Evolutionary conservation across 64 coral and sea anemone genomes (phyloP), one percentile per base, ranked within the genome.

Genomic region (Platygyra sinensis): DNA sequence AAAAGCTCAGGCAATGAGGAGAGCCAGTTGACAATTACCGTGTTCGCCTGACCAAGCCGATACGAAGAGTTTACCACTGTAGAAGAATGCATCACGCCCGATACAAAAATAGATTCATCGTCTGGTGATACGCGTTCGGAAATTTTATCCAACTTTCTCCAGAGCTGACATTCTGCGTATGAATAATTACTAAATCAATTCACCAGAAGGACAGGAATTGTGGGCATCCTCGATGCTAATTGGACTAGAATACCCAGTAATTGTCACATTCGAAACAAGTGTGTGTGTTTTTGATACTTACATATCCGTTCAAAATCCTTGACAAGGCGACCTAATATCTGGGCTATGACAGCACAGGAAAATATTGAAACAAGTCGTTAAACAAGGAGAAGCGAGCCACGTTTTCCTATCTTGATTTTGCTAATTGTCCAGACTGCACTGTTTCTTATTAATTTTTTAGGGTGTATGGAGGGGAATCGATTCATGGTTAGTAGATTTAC

Each of bases 201-300:
- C 63, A 71, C 64, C 74, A 87, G 64, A 75, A 52, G 32, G 39
- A 80, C 82, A 86, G 22, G 52, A 71, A 87, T 91, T 91, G 89
- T 87, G 57, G 80, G 75, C 75, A 86, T 77, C 73, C 81, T 94
- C 46, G 74, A 87, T 86, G 84, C 80, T 94, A 91, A 94, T 94
- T 94, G 93, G 93, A 86, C 80, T 82, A 91, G 75, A 94, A 91
- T 73, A 42, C 64, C 63, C 61, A 57, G 73, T 94, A 91, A 94
- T 94, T 94, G 89, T 86, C 93, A 91, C 75, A 87, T 87, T 81
- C 80, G 64, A 94, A 91, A 91, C 93, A 94, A 94, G 89, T 91
- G 83, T 86, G 76, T 63, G 30, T 86, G 33, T 77, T 72, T 85
- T 90, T 72, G 55, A 79, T 89, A 73, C 80, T 27, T 46, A 30